These are phyloP conservation scores for Acromyrmex echinatior DNA, from an alignment of 1,140 invertebrate genomes.

Conservation along the genomic window DNA sequence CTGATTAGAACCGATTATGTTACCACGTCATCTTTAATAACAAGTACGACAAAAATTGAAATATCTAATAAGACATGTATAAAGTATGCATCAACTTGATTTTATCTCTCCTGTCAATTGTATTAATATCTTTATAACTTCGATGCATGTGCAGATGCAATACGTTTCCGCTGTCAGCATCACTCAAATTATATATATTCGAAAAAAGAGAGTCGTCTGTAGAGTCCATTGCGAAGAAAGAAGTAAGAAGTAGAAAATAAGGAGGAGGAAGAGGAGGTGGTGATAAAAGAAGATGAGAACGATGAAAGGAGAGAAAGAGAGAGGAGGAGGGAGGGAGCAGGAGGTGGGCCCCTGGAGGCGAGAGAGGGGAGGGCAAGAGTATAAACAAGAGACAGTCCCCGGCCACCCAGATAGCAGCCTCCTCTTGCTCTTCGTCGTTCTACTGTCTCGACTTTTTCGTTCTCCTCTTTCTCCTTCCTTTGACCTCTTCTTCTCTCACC, in stretches of 20 bases:
- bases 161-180: slow-evolving; percentile 42
- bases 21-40: slow-evolving; percentile 2
- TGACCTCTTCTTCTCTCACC: slow-evolving; percentile 50
- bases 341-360: slow-evolving; percentile 58
- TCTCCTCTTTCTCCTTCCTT: slow-evolving; percentile 55
- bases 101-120: slow-evolving; percentile 28
- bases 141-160: neutral
- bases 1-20: slow-evolving; percentile 18
- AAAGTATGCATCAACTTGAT: neutral
- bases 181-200: neutral
- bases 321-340: slow-evolving; percentile 31
- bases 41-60: slow-evolving; percentile 6
- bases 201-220: slow-evolving; percentile 53
- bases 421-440: slow-evolving; percentile 70
- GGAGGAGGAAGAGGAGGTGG: neutral
- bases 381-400: slow-evolving; percentile 78
- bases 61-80: neutral
- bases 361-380: slow-evolving; percentile 57
- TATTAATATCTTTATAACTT: slow-evolving; percentile 51
- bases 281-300: slow-evolving; percentile 33
- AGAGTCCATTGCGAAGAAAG: slow-evolving; percentile 41
- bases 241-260: slow-evolving; percentile 40
- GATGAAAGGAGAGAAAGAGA: slow-evolving; percentile 47
- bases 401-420: slow-evolving; percentile 76
- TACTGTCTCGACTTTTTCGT: slow-evolving; percentile 58